These are phyloP conservation scores for Pangasianodon hypophthalmus DNA, from an alignment of 2,113 vertebrate genomes.

Conservation along the genomic window DNA sequence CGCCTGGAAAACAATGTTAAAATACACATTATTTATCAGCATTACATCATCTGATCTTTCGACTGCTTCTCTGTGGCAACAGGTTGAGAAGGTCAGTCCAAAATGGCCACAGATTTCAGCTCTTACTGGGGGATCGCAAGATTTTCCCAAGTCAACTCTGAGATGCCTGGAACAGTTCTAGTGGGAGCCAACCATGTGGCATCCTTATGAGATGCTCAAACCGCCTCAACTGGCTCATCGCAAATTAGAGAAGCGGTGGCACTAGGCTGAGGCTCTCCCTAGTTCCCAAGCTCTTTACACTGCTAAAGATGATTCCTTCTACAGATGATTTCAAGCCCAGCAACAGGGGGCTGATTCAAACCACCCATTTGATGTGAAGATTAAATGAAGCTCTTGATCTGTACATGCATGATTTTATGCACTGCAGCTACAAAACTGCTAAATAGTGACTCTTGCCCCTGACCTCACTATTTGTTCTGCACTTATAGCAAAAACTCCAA, in stretches of 20 bases:
- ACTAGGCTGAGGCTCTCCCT: neutral
- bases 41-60: neutral
- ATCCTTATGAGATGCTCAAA: neutral
- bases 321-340: neutral
- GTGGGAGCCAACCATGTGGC: neutral
- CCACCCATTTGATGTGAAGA: neutral
- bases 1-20: conserved; percentile 71
- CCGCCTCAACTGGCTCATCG: neutral
- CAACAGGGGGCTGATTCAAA: neutral
- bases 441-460: neutral
- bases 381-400: neutral
- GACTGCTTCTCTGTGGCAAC: neutral
- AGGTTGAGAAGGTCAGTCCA: neutral
- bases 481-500: neutral
- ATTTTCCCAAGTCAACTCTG: neutral
- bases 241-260: neutral
- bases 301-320: neutral
- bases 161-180: neutral
- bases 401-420: neutral
- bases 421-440: neutral
- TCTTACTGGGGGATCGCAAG: neutral
- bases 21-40: neutral
- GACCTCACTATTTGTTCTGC: neutral
- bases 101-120: neutral
- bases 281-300: neutral